phyloP scores from a whole-genome alignment of 2,888 invertebrate genomes.

The Agonopterix subpropinquella region DNA sequence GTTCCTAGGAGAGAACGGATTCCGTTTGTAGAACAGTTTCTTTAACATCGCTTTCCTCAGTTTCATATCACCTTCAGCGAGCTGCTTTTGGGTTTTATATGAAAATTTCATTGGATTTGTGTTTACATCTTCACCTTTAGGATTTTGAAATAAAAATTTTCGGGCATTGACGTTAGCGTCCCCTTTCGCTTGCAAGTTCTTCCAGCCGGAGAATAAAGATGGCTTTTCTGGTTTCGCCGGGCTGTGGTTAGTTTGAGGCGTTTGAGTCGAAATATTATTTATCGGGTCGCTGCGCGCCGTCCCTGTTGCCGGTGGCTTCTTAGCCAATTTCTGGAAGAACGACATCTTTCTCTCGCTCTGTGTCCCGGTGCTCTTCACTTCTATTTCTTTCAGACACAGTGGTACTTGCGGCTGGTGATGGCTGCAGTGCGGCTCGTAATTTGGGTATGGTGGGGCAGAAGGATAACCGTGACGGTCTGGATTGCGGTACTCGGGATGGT shows the following conservation, averaged over 20 bases:
- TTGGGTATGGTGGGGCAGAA: constrained; percentile 10
- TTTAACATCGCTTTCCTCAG: constrained; percentile 50
- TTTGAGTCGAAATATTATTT: constrained; percentile 22
- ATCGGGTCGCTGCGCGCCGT: constrained; percentile 1
- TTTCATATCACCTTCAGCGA: constrained; percentile 45
- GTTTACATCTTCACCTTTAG: constrained; percentile 8
- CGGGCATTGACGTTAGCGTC: constrained; percentile 10
- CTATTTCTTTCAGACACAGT: constrained; percentile 57
- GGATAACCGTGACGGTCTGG: constrained; percentile 12
- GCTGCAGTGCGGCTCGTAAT: constrained; percentile 17
- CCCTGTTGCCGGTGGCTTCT: constrained; percentile 23
- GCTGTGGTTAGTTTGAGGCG: neutral
- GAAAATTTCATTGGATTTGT: constrained; percentile 32
- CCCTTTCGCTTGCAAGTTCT: constrained; percentile 34
- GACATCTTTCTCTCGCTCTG: constrained; percentile 57
- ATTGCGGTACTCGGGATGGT: neutral
- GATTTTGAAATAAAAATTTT: neutral
- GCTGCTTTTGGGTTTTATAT: constrained; percentile 39
- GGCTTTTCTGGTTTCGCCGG: constrained; percentile 16
- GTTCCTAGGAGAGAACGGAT: constrained; percentile 59
- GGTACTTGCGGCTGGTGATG: constrained; percentile 38
- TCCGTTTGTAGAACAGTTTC: constrained; percentile 53
- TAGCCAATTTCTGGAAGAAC: constrained; percentile 46
- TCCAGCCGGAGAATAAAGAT: constrained; percentile 35
- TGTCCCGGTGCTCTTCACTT: constrained; percentile 59